Evolutionary conservation across 37 sponge, comb jelly and placozoan genomes (phyloP), one percentile per base, ranked within the genome.

Genomic region (Spongilla lacustris): DNA sequence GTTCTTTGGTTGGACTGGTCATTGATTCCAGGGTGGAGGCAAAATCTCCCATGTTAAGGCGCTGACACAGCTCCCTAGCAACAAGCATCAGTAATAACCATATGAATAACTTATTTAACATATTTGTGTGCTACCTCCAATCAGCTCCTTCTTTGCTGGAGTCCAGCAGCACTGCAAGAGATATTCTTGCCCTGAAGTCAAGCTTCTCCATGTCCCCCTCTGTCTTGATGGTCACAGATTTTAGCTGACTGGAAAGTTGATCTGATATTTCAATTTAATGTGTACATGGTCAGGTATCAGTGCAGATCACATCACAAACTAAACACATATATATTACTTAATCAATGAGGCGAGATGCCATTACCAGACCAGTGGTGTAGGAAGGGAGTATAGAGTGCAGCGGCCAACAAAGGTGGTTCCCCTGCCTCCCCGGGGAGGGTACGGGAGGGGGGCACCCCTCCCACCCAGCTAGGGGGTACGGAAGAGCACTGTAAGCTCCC

Each of bases 1-100:
- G 80, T 9, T 94, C 92, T 48, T 83, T 85, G 68, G 92, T 91
- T 14, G 95, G 95, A 69, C 88, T 90, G 37, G 89, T 78, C 38
- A 85, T 76, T 69, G 81, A 49, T 24, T 87, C 38, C 21, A 94
- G 83, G 19, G 84, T 91, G 34, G 76, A 41, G 41, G 85, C 71
- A 25, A 88, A 73, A 2, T 81, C 66, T 17, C 48, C 76, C 13
- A 91, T 49, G 27, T 74, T 80, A 29, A 94, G 67, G 35, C 79
- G 81, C 21, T 50, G 66, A 29, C 86, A 81, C 31, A 92, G 82
- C 75, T 74, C 49, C 50, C 83, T 88, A 13, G 19, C 14, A 24
- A 29, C 28, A 72, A 1, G 30, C 12, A 31, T 11, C 12, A 72
- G 27, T 13, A 31, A 31, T 72, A 72, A 72, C 14, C 4, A 6